These are phyloP conservation scores for Scaptomyza tumidula DNA, from an alignment of 2,888 invertebrate species.

Conservation along the genomic window DNA sequence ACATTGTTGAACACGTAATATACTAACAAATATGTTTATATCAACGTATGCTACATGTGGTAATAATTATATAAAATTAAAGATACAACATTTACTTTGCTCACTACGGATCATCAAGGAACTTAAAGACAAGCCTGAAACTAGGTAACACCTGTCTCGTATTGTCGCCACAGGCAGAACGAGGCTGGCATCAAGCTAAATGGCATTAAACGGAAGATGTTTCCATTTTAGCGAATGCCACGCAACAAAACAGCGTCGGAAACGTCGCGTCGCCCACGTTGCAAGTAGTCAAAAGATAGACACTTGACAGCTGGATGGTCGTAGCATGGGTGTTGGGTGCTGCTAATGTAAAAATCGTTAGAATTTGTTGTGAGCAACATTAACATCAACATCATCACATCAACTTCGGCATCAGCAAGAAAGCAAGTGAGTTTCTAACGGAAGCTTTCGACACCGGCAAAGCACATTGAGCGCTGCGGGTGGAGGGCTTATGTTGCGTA, in stretches of 20 bases:
- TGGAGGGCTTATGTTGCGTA: conserved; percentile 56
- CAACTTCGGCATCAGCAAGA: conserved; percentile 44
- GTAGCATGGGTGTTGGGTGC: not conserved
- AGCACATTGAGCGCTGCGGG: conserved; percentile 22
- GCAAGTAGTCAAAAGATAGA: conserved; percentile 68
- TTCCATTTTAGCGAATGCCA: conserved; percentile 55
- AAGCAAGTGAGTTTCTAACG: conserved; percentile 50
- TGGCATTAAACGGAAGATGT: conserved; percentile 55
- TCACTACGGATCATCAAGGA: conserved; percentile 21
- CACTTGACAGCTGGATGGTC: conserved; percentile 41
- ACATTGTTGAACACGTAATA: not conserved
- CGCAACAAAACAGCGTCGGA: conserved; percentile 63
- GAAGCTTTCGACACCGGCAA: conserved; percentile 46
- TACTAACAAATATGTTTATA: no score
- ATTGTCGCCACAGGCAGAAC: conserved; percentile 27
- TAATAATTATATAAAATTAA: no score
- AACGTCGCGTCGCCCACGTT: conserved; percentile 42
- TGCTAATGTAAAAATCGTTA: conserved; percentile 78
- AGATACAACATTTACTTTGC: not conserved
- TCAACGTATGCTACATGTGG: not conserved
- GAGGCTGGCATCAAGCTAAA: conserved; percentile 39
- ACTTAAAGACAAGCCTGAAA: conserved; percentile 46
- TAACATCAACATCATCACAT: conserved; percentile 33
- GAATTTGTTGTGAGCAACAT: conserved; percentile 45
- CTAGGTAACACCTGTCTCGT: conserved; percentile 10